A percentile compares a stretch with the other conserved stretches of the same genome.
Conservation (phyloP, 2,113 vertebrate genomes). For the Notothenia coriiceps region DNA sequence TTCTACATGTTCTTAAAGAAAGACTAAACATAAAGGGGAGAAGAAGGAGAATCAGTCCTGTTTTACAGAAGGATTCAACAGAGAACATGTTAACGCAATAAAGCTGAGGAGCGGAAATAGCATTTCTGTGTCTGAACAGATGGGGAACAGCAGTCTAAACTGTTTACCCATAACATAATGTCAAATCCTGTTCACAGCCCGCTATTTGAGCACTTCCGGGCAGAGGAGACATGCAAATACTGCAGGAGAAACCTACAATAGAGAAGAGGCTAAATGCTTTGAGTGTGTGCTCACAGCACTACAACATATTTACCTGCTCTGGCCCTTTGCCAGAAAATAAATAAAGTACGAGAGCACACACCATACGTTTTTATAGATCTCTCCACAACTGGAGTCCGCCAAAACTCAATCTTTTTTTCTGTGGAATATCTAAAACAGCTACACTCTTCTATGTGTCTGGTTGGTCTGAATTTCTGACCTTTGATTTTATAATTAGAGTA, state of each 20-base stretch:
- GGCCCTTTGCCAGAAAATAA: constrained; percentile 53
- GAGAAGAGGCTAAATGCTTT: constrained; percentile 18
- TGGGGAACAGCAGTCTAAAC: constrained; percentile 43
- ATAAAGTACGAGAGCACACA: constrained; percentile 53
- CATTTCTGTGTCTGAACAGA: constrained; percentile 43
- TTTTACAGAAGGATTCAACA: constrained; percentile 15
- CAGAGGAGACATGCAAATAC: constrained; percentile 26
- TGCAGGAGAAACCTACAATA: constrained; percentile 20
- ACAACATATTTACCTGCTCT: constrained; percentile 20
- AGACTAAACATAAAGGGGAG: constrained; percentile 1
- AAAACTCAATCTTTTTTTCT: constrained; percentile 49
- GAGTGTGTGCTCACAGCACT: constrained; percentile 9
- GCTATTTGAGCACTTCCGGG: constrained; percentile 22
- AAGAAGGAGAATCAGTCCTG: neutral
- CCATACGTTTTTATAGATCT: constrained; percentile 60
- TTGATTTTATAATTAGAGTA: constrained; percentile 33
- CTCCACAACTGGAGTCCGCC: constrained; percentile 26
- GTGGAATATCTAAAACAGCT: constrained; percentile 44
- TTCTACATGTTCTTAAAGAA: neutral
- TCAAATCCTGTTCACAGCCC: constrained; percentile 38
- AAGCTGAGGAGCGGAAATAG: constrained; percentile 14
- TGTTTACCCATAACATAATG: constrained; percentile 51
- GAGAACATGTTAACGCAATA: constrained; percentile 14
- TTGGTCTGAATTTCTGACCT: constrained; percentile 36
- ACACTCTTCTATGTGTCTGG: constrained; percentile 11